These are phyloP conservation scores for Neoitamus cyanurus DNA, from an alignment of 2,888 invertebrate species.

Conservation along the genomic window DNA sequence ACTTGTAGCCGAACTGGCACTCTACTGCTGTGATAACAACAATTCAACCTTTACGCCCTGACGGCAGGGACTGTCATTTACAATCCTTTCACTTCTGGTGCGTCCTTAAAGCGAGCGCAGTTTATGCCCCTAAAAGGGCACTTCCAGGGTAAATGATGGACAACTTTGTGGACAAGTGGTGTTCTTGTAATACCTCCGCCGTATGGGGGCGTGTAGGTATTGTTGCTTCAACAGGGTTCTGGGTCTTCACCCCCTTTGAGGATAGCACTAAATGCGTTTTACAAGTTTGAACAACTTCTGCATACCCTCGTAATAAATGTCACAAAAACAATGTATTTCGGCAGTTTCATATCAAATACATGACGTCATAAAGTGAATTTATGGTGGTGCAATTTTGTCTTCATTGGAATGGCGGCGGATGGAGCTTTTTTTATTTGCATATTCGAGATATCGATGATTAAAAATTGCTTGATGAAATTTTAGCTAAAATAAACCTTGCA, in stretches of 20 bases:
- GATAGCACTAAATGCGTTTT: neutral
- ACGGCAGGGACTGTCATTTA: neutral
- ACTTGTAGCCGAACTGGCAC: neutral
- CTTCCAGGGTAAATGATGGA: neutral
- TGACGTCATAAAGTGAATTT: neutral
- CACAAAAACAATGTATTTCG: neutral
- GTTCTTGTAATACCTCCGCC: neutral
- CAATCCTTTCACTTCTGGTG: neutral
- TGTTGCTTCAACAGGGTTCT: neutral
- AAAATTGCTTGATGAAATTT: no score
- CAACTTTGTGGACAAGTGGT: conserved; percentile 1
- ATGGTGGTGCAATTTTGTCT: no score
- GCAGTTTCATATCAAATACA: neutral
- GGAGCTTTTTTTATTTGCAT: no score
- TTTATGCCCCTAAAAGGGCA: neutral
- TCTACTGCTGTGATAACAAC: neutral
- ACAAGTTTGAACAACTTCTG: neutral
- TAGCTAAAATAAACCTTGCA: no score
- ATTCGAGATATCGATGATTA: no score
- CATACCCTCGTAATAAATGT: neutral
- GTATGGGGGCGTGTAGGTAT: neutral
- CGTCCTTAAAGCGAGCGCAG: neutral
- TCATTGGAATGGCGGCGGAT: no score
- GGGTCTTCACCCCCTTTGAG: neutral
- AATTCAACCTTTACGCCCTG: neutral